A percentile compares a stretch with the other conserved stretches of the same genome.
phyloP scores from a whole-genome alignment of 2,888 invertebrate genomes.

The Biston stratarius region DNA sequence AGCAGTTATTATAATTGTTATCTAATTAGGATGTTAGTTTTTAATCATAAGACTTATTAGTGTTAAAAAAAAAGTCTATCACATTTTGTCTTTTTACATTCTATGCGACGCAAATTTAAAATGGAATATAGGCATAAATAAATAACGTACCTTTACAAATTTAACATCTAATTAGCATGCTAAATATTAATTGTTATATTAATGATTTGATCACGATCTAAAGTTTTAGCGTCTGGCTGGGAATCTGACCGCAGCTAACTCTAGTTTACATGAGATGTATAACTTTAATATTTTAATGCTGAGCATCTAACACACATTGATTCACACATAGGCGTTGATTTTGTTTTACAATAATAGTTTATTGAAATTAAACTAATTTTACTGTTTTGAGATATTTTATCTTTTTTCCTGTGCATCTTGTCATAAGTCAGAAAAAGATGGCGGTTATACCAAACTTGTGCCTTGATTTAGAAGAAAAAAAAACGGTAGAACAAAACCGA shows the following conservation, averaged over 20 bases:
- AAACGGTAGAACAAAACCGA: neutral
- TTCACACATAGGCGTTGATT: neutral
- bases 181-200: neutral
- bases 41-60: conserved; percentile 5
- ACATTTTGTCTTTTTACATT: conserved; percentile 11
- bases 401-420: too few species aligned
- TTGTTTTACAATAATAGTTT: too few species aligned
- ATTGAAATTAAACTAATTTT: too few species aligned
- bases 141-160: neutral
- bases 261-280: too few species aligned
- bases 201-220: too few species aligned
- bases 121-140: neutral
- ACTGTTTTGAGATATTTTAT: too few species aligned
- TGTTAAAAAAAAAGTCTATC: neutral
- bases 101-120: neutral
- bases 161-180: neutral
- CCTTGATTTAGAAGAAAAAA: neutral
- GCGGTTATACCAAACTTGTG: neutral
- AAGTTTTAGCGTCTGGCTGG: too few species aligned
- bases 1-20: neutral
- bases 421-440: neutral
- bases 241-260: too few species aligned
- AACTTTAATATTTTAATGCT: too few species aligned
- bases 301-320: neutral
- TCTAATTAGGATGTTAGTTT: neutral